Conservation (phyloP, 30 jellyfish, hydroid and myxozoan species). For the Hydractinia symbiolongicarpus region DNA sequence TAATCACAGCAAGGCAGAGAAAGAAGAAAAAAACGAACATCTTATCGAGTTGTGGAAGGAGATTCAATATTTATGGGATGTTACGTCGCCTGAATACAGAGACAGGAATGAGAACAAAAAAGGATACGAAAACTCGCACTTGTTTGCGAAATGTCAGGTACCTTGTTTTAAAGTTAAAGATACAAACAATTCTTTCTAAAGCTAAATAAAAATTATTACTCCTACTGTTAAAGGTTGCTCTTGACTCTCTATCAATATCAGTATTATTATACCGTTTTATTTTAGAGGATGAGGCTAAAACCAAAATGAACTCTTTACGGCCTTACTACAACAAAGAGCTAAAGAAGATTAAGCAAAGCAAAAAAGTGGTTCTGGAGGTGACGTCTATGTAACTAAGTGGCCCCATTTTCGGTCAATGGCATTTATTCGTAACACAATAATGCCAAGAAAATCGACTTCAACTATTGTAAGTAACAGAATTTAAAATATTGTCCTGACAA, state of each 20-base stretch:
- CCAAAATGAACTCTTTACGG: background rate
- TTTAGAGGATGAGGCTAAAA: background rate
- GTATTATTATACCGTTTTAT: too few relatives aligned
- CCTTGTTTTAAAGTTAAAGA: too few relatives aligned
- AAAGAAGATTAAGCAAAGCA: background rate
- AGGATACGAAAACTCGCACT: background rate
- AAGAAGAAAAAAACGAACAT: too few relatives aligned
- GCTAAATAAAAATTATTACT: too few relatives aligned
- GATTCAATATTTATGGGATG: background rate
- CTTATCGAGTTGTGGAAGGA: background rate
- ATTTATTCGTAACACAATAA: background rate
- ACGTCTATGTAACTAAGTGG: background rate
- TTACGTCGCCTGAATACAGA: background rate
- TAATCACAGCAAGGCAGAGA: too few relatives aligned
- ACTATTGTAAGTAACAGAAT: background rate
- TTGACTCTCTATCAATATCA: too few relatives aligned
- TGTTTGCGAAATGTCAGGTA: slow-evolving; percentile 1
- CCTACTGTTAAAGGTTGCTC: too few relatives aligned
- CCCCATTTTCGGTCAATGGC: slow-evolving; percentile 3
- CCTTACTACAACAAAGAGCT: background rate
- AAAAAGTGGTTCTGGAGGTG: background rate
- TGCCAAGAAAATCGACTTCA: background rate
- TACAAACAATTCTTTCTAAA: too few relatives aligned
- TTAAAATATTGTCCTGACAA: background rate
- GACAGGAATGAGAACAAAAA: slow-evolving; percentile 1